Evolutionary conservation across 2,888 invertebrate species (phyloP), one percentile per base, ranked within the genome.

Genomic region (Gymnoscelis rufifasciata): DNA sequence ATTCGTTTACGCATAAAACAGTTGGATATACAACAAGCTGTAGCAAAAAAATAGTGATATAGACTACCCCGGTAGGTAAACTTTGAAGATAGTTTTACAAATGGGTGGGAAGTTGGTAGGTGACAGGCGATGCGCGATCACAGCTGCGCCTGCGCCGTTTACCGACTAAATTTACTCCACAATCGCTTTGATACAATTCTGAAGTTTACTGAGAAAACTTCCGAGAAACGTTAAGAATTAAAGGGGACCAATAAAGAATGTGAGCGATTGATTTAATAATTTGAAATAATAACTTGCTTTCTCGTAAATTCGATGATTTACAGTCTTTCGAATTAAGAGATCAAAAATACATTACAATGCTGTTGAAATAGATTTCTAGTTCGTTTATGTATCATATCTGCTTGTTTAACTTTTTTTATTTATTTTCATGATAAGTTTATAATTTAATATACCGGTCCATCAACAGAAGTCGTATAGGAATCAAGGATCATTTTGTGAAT

Each of bases 81-180:
- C 84, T 86, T 86, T 86, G 84, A 86, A 80, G 84, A 82, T 73
- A 62, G 68, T 68, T 75, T 77, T 73, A 84, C 78, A 77, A 80
- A 86, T 81, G 74, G 67, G 52, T 53, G 59, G 62, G 75, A 66
- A 79, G 75, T 71, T 57, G 53, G 38, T 43, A 50, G 62, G 52
- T 69, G 84, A 83, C 83, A 74, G 60, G 51, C 52, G 63, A 80
- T 69, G 72, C 74, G 72, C 70, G 72, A 76, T 74, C 78, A 66
- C 84, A 81, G 82, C 83, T 81, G 76, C 55, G 57, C 54, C 64
- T 52, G 62, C 56, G 57, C 54, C 64, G 52, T 62, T 68, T 68
- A 65, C 54, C 27, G 24, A 38, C 38, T 44, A 38, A 47, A 44
- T 49, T 39, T 39, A 47, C 42, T 35, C 27, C 27, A 43, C 47